Conservation (phyloP, 2,113 vertebrate genomes). For the Pseudois nayaur region DNA sequence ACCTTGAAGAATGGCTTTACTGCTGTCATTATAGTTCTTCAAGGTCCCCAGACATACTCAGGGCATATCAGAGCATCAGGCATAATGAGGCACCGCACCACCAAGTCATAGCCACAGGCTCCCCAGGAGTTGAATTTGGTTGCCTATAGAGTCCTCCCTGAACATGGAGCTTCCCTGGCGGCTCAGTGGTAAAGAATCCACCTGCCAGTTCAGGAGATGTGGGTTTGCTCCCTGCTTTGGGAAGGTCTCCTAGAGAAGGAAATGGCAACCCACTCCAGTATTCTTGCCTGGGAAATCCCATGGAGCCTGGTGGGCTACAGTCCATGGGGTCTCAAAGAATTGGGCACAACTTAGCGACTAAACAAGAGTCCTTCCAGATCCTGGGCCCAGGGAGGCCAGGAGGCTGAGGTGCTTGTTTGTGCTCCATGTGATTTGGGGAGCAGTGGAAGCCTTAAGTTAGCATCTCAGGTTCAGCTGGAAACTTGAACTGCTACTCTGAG, state of each 20-base stretch:
- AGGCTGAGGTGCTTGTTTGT: background rate
- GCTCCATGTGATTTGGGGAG: background rate
- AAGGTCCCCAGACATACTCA: background rate
- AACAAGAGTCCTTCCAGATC: background rate
- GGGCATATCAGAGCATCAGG: background rate
- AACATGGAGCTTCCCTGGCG: background rate
- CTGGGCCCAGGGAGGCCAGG: fast-evolving
- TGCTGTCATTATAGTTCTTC: background rate
- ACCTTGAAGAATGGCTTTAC: background rate
- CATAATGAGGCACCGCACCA: background rate
- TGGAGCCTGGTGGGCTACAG: background rate
- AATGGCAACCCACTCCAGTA: background rate
- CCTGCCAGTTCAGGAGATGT: background rate
- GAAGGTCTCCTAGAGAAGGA: background rate
- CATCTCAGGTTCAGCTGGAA: background rate
- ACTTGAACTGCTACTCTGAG: background rate
- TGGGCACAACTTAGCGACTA: background rate
- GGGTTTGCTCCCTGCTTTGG: background rate
- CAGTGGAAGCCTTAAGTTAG: background rate
- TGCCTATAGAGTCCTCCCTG: background rate
- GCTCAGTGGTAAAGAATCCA: background rate
- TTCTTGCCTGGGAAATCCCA: background rate
- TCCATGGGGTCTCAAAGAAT: background rate
- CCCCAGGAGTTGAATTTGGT: background rate
- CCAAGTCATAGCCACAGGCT: background rate